Evolutionary conservation across 2,797 vertebrate species (phyloP).

Genomic region (Chloroceryle amazona): DNA sequence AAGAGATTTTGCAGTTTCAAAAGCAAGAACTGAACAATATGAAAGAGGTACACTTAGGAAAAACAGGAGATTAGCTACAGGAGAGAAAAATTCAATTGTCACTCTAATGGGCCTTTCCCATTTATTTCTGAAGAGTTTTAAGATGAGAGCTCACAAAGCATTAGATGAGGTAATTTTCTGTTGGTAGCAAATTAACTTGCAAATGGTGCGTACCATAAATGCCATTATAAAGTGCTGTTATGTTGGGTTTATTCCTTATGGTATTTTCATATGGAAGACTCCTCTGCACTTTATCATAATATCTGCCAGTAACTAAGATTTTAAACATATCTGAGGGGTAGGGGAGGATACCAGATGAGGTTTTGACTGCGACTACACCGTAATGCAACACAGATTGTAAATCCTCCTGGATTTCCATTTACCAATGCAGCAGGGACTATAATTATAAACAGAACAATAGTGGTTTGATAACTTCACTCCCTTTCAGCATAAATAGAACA

Average conservation of each 20-base stretch:
- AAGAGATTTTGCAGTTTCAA: not conserved
- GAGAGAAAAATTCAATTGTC: not conserved
- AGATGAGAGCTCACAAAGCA: not conserved
- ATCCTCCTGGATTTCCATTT: not conserved
- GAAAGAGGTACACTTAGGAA: not conserved
- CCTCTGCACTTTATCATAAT: fast-evolving
- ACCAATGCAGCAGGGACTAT: not conserved
- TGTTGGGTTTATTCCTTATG: not conserved
- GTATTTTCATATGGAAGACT: not conserved
- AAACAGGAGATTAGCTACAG: not conserved
- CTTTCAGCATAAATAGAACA: not conserved
- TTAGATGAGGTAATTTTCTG: not conserved
- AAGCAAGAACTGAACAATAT: not conserved
- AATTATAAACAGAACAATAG: not conserved
- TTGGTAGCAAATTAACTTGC: not conserved
- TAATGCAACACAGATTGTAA: not conserved
- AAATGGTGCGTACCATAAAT: not conserved
- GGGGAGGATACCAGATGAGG: not conserved
- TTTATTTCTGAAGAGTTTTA: not conserved
- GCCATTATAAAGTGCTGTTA: not conserved
- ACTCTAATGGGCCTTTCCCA: not conserved
- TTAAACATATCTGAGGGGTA: not conserved
- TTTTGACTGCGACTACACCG: not conserved
- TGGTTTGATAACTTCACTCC: not conserved
- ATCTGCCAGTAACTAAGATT: not conserved